Evolutionary conservation across 2,797 vertebrate genomes (phyloP).

Genomic region (Acanthiza pusilla): DNA sequence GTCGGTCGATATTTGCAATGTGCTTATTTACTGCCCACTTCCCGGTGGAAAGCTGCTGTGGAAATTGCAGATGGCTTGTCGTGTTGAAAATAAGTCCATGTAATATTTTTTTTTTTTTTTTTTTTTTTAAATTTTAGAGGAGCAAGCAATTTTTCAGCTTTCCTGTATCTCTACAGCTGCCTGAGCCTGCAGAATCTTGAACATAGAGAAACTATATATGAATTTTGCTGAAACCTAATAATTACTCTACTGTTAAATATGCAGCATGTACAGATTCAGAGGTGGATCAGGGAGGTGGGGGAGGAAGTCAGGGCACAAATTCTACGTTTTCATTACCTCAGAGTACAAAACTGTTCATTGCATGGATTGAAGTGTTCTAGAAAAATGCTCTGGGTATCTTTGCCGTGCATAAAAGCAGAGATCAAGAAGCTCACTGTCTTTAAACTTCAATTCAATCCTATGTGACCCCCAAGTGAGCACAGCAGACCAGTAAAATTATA

Average conservation of each 20-base stretch:
- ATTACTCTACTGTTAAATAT: neutral
- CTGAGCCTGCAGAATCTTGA: slow-evolving; percentile 38
- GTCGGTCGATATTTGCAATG: slow-evolving; percentile 48
- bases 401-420: neutral
- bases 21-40: slow-evolving; percentile 53
- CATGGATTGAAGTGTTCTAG: neutral
- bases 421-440: neutral
- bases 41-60: slow-evolving; percentile 23
- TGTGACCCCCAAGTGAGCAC: neutral
- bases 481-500: neutral
- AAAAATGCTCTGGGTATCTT: neutral
- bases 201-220: neutral
- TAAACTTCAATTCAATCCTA: neutral
- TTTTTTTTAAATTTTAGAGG: neutral
- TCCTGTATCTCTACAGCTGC: neutral
- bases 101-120: slow-evolving; percentile 20
- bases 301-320: neutral
- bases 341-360: neutral
- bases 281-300: fast-evolving
- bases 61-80: slow-evolving; percentile 32
- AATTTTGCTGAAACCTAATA: slow-evolving; percentile 35
- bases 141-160: slow-evolving; percentile 28
- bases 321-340: neutral
- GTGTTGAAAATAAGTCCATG: slow-evolving; percentile 51
- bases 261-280: neutral